These are phyloP conservation scores for Rhizoglyphus robini DNA, from an alignment of 1,140 invertebrate species.

Conservation along the genomic window DNA sequence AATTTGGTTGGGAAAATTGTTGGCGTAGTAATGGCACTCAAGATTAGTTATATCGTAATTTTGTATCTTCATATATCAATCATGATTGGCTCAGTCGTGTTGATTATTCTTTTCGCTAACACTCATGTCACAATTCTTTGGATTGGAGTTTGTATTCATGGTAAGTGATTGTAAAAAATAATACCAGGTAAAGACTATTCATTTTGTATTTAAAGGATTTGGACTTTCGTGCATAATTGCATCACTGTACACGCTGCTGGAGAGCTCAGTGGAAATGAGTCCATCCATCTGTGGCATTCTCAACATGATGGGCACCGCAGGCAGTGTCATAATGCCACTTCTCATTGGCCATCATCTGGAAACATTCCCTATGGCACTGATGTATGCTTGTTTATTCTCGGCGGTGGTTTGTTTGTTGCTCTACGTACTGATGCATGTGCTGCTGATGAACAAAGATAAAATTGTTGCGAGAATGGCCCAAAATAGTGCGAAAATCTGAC, in stretches of 20 bases:
- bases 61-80: conserved; percentile 7
- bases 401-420: neutral
- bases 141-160: conserved; percentile 6
- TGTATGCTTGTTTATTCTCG: neutral
- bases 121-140: neutral
- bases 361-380: neutral
- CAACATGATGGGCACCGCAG: neutral
- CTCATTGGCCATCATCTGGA: conserved; percentile 7
- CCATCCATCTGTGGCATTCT: conserved; percentile 1
- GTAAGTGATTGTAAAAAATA: neutral
- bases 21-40: conserved; percentile 3
- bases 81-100: neutral
- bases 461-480: no score
- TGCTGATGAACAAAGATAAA: conserved; percentile 11
- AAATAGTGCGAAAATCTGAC: no score
- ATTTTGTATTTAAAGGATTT: neutral
- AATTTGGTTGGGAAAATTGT: conserved; percentile 7
- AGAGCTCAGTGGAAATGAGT: conserved; percentile 3
- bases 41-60: conserved; percentile 2
- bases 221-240: conserved; percentile 3
- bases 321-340: conserved; percentile 3
- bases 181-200: no score
- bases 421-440: neutral
- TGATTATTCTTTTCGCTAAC: conserved; percentile 2
- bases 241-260: conserved; percentile 14